A percentile compares a stretch with the other conserved stretches of the same genome.
Conservation (phyloP, 1,140 invertebrate genomes). For the Oreohelix idahoensis region DNA sequence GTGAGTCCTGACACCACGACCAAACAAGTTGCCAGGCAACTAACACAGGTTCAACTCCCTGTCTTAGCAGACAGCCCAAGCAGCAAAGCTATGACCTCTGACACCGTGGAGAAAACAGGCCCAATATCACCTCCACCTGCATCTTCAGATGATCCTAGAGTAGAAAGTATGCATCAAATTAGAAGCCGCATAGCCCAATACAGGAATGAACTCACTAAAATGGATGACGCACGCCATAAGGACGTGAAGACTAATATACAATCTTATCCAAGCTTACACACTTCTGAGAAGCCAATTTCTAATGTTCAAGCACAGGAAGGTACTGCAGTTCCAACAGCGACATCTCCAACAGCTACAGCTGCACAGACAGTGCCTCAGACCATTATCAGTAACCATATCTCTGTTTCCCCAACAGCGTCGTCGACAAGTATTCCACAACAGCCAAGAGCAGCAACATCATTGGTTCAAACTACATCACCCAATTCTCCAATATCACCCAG, state of each 20-base stretch:
- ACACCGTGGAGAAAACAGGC: background rate
- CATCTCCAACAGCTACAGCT: background rate
- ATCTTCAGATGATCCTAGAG: background rate
- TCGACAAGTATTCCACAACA: background rate
- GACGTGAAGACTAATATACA: background rate
- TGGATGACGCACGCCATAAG: background rate
- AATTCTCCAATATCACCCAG: background rate
- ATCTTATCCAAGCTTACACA: background rate
- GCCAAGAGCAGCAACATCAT: background rate
- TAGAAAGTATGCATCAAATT: background rate
- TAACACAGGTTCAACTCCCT: background rate
- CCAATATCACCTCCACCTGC: background rate
- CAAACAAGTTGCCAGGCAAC: background rate
- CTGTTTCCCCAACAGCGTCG: background rate
- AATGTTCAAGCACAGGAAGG: background rate
- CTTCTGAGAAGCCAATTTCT: background rate
- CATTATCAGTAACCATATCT: no score
- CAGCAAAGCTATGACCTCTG: background rate
- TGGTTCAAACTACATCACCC: background rate
- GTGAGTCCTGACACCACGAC: constrained; percentile 10
- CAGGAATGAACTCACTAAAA: background rate
- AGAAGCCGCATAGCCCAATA: background rate
- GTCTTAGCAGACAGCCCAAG: no score
- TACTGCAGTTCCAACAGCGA: no score
- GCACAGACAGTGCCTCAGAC: background rate